phyloP scores from a whole-genome alignment of 2,113 vertebrate species.

The Rhinopomastus cyanomelas region DNA sequence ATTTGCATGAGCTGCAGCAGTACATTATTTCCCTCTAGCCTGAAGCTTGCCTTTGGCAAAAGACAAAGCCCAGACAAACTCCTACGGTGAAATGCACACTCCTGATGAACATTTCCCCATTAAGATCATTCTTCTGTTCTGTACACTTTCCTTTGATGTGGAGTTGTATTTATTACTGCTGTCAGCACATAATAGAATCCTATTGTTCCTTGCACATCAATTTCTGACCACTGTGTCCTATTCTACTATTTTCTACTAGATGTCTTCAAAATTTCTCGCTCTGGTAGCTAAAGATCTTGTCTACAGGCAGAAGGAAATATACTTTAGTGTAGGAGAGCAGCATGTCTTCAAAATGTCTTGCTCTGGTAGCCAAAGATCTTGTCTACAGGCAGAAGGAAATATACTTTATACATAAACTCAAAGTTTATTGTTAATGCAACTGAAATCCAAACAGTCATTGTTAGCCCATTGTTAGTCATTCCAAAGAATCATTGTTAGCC shows the following conservation, averaged over 20 bases:
- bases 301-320: not conserved
- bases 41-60: slow-evolving; percentile 26
- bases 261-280: not conserved
- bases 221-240: not conserved
- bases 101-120: not conserved
- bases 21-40: not conserved
- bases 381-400: not conserved
- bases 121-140: not conserved
- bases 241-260: not conserved
- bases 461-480: too few species aligned
- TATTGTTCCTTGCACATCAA: not conserved
- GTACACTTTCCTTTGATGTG: not conserved
- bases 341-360: not conserved
- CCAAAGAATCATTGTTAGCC: not conserved
- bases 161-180: not conserved
- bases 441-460: not conserved
- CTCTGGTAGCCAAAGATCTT: not conserved
- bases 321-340: too few species aligned
- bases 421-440: not conserved
- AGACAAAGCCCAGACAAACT: not conserved
- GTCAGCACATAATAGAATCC: not conserved
- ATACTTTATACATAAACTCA: not conserved
- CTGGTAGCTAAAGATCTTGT: not conserved
- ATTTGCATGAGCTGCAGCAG: not conserved
- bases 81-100: not conserved